Percentiles rank a stretch among this genome's conserved stretches.
These are phyloP conservation scores for Drosophila seclusa DNA, from an alignment of 2,888 invertebrate species.

Conservation along the genomic window DNA sequence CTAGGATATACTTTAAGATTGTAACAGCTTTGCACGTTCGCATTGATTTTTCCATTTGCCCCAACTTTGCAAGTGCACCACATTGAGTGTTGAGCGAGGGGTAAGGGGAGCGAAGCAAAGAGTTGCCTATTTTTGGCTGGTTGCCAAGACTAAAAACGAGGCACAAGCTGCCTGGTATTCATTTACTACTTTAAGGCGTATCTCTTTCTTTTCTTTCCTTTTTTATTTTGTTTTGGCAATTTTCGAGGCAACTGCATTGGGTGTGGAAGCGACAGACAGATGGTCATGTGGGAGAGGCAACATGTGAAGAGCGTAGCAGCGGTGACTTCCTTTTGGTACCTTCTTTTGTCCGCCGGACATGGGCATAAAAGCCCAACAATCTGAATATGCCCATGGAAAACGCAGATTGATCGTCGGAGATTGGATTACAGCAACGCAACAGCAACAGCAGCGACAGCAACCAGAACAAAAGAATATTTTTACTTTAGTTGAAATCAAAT, in stretches of 20 bases:
- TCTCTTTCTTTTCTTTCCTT: neutral
- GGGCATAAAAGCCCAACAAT: conserved; percentile 51
- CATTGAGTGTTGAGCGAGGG: too few relatives aligned
- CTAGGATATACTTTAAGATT: conserved; percentile 12
- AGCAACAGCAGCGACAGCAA: neutral
- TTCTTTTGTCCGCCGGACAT: conserved; percentile 52
- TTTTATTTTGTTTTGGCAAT: conserved; percentile 17
- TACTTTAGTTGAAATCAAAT: conserved; percentile 28
- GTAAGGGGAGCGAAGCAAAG: neutral
- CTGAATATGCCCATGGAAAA: conserved; percentile 42
- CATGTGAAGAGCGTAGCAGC: conserved; percentile 8
- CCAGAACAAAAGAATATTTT: conserved; percentile 28
- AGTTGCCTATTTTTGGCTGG: conserved; percentile 40
- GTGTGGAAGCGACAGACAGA: conserved; percentile 4
- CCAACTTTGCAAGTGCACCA: conserved; percentile 38
- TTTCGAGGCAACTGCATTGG: conserved; percentile 35
- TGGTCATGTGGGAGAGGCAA: conserved; percentile 8
- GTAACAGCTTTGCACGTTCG: conserved; percentile 4
- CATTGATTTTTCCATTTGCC: conserved; percentile 64
- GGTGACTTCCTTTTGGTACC: conserved; percentile 37
- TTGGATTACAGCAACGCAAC: conserved; percentile 23
- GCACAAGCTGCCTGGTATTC: conserved; percentile 38
- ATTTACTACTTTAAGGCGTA: conserved; percentile 43
- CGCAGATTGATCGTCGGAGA: conserved; percentile 57
- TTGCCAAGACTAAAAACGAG: conserved; percentile 46